Percentiles rank a stretch among this genome's conserved stretches.
phyloP scores from a whole-genome alignment of 2,797 vertebrate species.

The Odontamblyopus rebecca region DNA sequence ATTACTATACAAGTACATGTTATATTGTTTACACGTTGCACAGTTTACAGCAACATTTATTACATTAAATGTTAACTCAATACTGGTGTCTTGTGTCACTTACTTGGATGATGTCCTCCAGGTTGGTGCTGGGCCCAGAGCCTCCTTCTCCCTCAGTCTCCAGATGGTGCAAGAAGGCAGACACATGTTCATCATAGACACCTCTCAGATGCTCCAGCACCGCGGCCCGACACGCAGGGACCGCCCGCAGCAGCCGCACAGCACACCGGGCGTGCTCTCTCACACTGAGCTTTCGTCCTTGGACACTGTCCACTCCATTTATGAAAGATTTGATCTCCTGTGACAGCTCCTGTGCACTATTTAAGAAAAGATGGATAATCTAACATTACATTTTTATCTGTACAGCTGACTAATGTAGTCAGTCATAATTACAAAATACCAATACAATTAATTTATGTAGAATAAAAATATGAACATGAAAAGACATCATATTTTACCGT shows the following conservation, averaged over 20 bases:
- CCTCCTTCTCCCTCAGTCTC: constrained; percentile 77
- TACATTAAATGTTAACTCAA: not conserved
- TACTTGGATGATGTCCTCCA: constrained; percentile 80
- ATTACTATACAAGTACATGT: not conserved
- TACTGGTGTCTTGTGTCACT: not conserved
- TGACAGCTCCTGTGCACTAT: constrained; percentile 86
- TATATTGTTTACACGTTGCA: not conserved
- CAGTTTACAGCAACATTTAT: not conserved
- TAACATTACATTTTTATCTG: not conserved
- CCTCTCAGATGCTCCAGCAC: constrained; percentile 89
- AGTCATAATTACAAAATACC: too few species aligned
- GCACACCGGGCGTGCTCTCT: constrained; percentile 90
- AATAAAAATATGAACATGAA: too few species aligned
- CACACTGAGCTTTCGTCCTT: constrained; percentile 87
- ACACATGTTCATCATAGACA: constrained; percentile 91
- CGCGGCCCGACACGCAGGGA: constrained; percentile 87
- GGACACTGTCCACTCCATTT: constrained; percentile 82
- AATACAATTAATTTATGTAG: too few species aligned
- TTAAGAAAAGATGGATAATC: not conserved
- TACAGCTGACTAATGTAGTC: not conserved
- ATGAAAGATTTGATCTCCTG: constrained; percentile 95
- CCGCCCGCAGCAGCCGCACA: constrained; percentile 85
- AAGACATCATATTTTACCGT: too few species aligned
- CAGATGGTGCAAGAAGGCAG: constrained; percentile 81
- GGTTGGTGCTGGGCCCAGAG: constrained; percentile 60